Base-by-base conservation (phyloP, 1,140 invertebrate genomes). In the Drosophila rufa region DNA sequence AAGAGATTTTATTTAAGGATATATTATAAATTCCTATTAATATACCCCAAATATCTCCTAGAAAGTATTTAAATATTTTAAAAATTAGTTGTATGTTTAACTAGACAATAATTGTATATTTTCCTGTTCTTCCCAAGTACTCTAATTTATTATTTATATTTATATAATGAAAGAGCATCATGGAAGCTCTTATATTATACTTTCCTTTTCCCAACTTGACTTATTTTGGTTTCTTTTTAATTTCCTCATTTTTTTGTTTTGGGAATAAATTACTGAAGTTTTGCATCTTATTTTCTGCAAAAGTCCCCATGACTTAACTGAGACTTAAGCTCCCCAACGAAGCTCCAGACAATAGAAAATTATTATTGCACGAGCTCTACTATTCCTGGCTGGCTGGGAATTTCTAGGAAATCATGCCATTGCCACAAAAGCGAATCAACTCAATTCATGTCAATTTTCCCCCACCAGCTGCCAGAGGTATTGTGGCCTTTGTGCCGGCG, bases 391-490 rank as follows among this genome's bases (percentile, higher is more conserved):
- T 45, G 33, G 33, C 22, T 14, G 47, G 3, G 25, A 36, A n/a
- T 45, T 67, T 38, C 67, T 38, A 45, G 40, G 38, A 56, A 70
- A 68, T 68, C 48, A 55, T 36, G 62, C 67, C 30, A 33, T 70
- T 56, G 22, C 67, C 64, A 55, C 67, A 68, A 70, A 36, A 68
- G 67, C 48, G 67, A 66, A 70, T 70, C 67, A 70, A 56, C 48
- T 70, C 64, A 70, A 70, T 75, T 80, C 75, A 77, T 74, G 62
- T 84, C 65, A 58, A 60, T 77, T 77, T 68, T 55, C 42, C 65
- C 58, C 27, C 57, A 19, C 53, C 45, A 42, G 36, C 56, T 56
- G 53, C 12, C 62, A 66, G 62, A n/a, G 40, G 51, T 55, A 64
- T 62, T 74, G 46, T 62, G 51, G 36, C 71, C 71, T 56, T 74